A percentile compares a stretch with the other conserved stretches of the same genome.
These are phyloP conservation scores for Drosophila antonietae DNA, from an alignment of 2,888 invertebrate species.

Conservation along the genomic window DNA sequence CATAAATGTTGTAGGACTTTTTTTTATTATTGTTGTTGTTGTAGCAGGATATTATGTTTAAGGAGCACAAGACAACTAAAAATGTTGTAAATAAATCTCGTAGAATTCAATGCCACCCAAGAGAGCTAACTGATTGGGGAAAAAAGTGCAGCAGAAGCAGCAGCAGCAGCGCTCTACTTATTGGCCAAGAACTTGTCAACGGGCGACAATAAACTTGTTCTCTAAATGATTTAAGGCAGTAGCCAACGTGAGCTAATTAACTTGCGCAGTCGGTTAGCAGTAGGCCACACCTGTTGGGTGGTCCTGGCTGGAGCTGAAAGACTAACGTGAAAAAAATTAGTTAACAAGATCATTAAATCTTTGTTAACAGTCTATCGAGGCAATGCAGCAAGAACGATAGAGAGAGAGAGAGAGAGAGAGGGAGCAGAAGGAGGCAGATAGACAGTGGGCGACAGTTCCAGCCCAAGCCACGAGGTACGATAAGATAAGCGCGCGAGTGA, in stretches of 20 bases:
- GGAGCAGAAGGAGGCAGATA: background rate
- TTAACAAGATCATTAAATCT: conserved; percentile 80
- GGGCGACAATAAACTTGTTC: conserved; percentile 32
- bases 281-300: conserved; percentile 64
- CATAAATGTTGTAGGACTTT: conserved; percentile 2
- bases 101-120: conserved; percentile 55
- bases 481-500: conserved; percentile 60
- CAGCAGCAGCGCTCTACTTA: background rate
- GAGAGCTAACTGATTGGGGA: background rate
- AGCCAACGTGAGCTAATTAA: conserved; percentile 61
- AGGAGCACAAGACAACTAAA: conserved; percentile 36
- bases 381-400: conserved; percentile 8
- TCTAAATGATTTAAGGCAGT: conserved; percentile 37
- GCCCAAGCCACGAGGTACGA: conserved; percentile 47
- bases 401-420: background rate
- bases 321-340: conserved; percentile 60
- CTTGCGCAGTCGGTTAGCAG: conserved; percentile 57
- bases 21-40: conserved; percentile 17
- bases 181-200: conserved; percentile 16
- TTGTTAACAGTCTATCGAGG: conserved; percentile 65
- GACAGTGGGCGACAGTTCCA: background rate
- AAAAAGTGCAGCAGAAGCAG: background rate
- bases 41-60: conserved; percentile 40
- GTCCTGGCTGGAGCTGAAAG: conserved; percentile 40
- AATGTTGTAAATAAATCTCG: conserved; percentile 55